These are phyloP conservation scores for Pseudomyrmex flavicornis DNA, from an alignment of 1,140 invertebrate species.

Conservation along the genomic window DNA sequence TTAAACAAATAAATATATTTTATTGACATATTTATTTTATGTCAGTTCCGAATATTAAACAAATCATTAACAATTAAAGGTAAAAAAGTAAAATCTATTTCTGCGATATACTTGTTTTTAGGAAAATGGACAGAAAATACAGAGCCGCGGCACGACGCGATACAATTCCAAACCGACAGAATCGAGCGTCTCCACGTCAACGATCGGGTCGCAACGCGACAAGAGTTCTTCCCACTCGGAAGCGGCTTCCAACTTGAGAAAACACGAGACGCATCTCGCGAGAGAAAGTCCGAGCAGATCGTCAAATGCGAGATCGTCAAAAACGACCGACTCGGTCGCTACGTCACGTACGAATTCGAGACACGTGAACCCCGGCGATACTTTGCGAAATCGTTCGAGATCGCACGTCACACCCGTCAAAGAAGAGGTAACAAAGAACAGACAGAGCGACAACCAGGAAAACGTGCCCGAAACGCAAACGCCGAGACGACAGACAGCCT, in stretches of 20 bases:
- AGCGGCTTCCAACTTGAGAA: not conserved
- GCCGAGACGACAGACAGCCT: not conserved
- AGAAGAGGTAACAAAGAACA: not conserved
- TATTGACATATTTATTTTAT: not conserved
- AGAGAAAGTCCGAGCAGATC: constrained; percentile 13
- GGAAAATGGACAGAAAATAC: constrained; percentile 73
- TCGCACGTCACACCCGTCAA: not conserved
- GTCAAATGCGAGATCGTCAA: constrained; percentile 1
- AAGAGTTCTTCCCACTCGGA: constrained; percentile 17
- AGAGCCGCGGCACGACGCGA: constrained; percentile 72
- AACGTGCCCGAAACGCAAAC: not conserved
- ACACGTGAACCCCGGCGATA: constrained; percentile 7
- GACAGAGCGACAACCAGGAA: not conserved
- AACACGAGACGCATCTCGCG: constrained; percentile 6
- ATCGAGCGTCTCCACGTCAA: constrained; percentile 53
- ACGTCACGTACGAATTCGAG: constrained; percentile 7
- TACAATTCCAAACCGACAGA: constrained; percentile 74
- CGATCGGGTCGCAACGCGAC: not conserved
- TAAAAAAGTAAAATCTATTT: not conserved
- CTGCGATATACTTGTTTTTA: constrained; percentile 61
- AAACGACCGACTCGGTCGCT: not conserved
- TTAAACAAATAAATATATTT: not conserved
- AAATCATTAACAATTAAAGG: no score
- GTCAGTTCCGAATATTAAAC: no score
- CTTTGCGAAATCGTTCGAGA: constrained; percentile 19